phyloP scores from a whole-genome alignment of 2,888 invertebrate genomes.

The Epirrhoe tristata region DNA sequence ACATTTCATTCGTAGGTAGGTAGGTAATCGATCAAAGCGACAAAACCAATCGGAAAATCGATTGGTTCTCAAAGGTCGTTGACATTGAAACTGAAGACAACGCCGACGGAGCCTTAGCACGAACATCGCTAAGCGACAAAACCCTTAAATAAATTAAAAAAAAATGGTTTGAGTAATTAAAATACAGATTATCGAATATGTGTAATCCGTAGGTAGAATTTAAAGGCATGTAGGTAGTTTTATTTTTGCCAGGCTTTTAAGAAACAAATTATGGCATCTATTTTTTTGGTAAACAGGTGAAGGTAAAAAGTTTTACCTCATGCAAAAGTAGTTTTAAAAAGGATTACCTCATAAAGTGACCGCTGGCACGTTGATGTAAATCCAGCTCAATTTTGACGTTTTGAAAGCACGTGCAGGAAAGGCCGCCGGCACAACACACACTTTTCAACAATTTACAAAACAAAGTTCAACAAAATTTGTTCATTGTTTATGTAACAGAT shows the following conservation, averaged over 20 bases:
- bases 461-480: constrained; percentile 53
- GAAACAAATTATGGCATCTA: too few species aligned
- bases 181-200: too few species aligned
- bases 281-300: too few species aligned
- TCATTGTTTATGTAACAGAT: constrained; percentile 60
- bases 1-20: constrained; percentile 29
- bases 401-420: constrained; percentile 58
- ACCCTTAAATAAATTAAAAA: too few species aligned
- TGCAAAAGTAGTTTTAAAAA: background rate
- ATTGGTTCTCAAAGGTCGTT: constrained; percentile 45
- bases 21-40: constrained; percentile 33
- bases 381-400: constrained; percentile 90
- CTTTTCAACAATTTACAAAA: constrained; percentile 34
- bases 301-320: too few species aligned
- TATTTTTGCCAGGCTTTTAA: too few species aligned
- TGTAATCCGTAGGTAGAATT: too few species aligned
- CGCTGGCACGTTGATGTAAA: constrained; percentile 90
- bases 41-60: constrained; percentile 45
- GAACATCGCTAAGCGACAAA: too few species aligned
- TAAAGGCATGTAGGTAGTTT: too few species aligned
- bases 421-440: constrained; percentile 66
- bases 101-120: background rate
- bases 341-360: constrained; percentile 89
- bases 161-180: too few species aligned
- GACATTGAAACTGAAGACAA: constrained; percentile 37